Base-by-base conservation (phyloP, 1,140 invertebrate species). In the Bemisia tabaci region DNA sequence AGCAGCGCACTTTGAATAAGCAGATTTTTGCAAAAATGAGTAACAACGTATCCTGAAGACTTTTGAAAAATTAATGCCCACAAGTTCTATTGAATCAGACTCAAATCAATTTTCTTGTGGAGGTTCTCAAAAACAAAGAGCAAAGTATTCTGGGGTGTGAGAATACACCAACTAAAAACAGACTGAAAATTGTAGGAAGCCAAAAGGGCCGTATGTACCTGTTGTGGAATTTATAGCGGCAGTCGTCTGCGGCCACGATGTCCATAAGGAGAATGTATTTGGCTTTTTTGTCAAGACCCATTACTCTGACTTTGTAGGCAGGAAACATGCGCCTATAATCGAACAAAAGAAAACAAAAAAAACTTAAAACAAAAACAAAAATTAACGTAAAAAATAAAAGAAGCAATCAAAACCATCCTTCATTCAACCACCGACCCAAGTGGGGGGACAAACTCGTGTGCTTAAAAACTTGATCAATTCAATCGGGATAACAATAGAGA, bases 181-280 rank as follows among this genome's bases (percentile, higher is more conserved):
- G 33, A 48, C 33, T 48, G 5, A 17, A 17, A 48, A 48, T 9
- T 5, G 33, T 48, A 48, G 5, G 33, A 48, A 17, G 33, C 33
- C 33, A 48, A 48, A 48, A 48, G 33, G 33, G 33, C 69, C 65
- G 66, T 71, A 68, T 72, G 66, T 74, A 90, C 88, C 88, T 90
- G 86, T 94, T 94, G 82, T 94, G 91, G 84, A 94, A 95, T 84
- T 94, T 93, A 85, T 94, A 94, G 83, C 90, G 85, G 83, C 89
- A 92, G 83, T 94, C 91, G 81, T 94, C 91, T 70, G 90, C 89
- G 74, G 91, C 88, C 75, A 92, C 90, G 81, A 93, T 92, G 85
- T 94, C 91, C 88, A 94, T 91, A 79, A 95, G 84, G 73, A 94
- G 85, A 78, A 94, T 93, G 85, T 94, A 95, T 85, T 94, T 94